Evolutionary conservation across 2,888 invertebrate species (phyloP).

Genomic region (Lamellibrachia columna): DNA sequence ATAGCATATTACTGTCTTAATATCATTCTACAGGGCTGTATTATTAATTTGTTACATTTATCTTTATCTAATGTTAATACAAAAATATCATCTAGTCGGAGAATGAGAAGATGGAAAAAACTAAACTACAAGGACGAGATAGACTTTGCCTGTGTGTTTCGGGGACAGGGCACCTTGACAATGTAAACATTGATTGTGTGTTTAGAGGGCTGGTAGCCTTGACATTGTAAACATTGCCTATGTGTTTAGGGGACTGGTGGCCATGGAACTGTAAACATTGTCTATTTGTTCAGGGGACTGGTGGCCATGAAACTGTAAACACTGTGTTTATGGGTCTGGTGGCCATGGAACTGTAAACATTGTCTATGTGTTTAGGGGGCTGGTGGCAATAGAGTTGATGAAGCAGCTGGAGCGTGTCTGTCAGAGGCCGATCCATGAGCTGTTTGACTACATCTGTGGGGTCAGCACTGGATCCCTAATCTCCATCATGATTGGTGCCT

Average conservation of each 20-base stretch:
- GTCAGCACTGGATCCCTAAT: slow-evolving; percentile 69
- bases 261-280: background rate
- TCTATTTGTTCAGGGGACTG: background rate
- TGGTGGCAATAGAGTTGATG: slow-evolving; percentile 84
- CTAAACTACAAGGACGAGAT: too few species aligned
- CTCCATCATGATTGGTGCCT: slow-evolving; percentile 53
- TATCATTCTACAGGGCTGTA: too few species aligned
- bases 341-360: background rate
- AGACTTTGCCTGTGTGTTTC: slow-evolving; percentile 71
- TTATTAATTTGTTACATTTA: too few species aligned
- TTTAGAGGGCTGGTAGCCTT: background rate
- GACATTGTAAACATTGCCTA: background rate
- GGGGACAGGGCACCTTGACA: slow-evolving; percentile 68
- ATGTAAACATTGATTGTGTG: background rate
- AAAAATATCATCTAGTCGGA: too few species aligned
- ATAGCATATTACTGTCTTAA: too few species aligned
- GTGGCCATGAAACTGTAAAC: slow-evolving; percentile 7
- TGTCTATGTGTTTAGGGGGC: slow-evolving; percentile 68
- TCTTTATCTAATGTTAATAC: too few species aligned
- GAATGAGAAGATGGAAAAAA: too few species aligned
- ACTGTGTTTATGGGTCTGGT: background rate
- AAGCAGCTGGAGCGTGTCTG: slow-evolving; percentile 77
- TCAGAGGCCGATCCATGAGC: slow-evolving; percentile 72
- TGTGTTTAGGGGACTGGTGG: background rate
- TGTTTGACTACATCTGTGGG: slow-evolving; percentile 83